phyloP scores from a whole-genome alignment of 2,888 invertebrate genomes.

The Abrostola tripartita region DNA sequence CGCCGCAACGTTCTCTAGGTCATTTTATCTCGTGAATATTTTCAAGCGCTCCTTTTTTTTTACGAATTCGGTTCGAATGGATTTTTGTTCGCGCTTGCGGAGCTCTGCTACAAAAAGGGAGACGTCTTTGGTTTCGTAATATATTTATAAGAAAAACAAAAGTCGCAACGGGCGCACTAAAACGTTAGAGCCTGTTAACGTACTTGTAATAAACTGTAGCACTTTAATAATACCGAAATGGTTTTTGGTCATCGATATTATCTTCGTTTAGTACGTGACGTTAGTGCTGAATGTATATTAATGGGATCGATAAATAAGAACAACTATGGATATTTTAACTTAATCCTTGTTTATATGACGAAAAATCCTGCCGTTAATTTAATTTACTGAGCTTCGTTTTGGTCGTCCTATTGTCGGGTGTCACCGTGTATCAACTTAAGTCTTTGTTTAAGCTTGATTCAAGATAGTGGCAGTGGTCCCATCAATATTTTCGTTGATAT shows the following conservation, averaged over 20 bases:
- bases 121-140: conserved; percentile 1
- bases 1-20: conserved; percentile 11
- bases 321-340: conserved; percentile 9
- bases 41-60: conserved; percentile 12
- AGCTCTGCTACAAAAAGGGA: background rate
- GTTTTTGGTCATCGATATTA: conserved; percentile 21
- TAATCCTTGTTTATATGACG: conserved; percentile 3
- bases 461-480: conserved; percentile 7
- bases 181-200: conserved; percentile 19
- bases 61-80: background rate
- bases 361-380: conserved; percentile 15
- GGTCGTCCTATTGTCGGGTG: conserved; percentile 7
- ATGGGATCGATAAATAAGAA: conserved; percentile 14
- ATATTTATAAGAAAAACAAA: conserved; percentile 22
- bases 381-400: conserved; percentile 17
- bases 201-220: conserved; percentile 14
- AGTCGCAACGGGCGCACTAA: conserved; percentile 5
- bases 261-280: conserved; percentile 24
- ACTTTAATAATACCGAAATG: conserved; percentile 26
- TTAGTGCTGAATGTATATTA: conserved; percentile 14
- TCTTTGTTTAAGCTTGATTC: conserved; percentile 24
- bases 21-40: conserved; percentile 23
- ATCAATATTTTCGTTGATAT: background rate
- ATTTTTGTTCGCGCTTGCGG: conserved; percentile 11
- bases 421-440: conserved; percentile 32